Evolutionary conservation across 1,140 invertebrate genomes (phyloP), one percentile per base, ranked within the genome.

Genomic region (Telenomus remus): DNA sequence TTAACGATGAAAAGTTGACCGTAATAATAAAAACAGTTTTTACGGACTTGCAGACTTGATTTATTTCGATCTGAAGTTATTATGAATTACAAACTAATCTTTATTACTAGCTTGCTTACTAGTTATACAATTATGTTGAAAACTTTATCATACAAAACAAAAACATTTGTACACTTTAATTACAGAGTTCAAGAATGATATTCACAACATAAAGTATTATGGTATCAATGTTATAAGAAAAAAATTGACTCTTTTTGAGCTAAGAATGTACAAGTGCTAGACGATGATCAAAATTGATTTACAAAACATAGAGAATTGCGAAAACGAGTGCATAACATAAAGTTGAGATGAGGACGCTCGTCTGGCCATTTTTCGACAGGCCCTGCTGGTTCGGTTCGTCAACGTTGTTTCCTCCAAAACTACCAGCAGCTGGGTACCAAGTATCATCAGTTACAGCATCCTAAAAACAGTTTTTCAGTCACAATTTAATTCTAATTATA

Each of bases 311-410:
- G n/a, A 78, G 37, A 5, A 78, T 44, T 37, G 65, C 37, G 48
- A 78, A 73, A 65, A 78, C 44, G 4, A 78, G 47, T 56, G 56
- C 65, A 11, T 78, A 78, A 57, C 76, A 78, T 4, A 64, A 14
- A 4, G 50, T 54, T 9, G 75, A 76, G 34, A 69, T 76, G 46
- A 43, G 53, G n/a, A 78, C 8, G 14, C 51, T 56, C n/a, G 56
- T 63, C n/a, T 80, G 68, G 5, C 75, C 60, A 27, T 57, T 77
- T 43, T 88, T 87, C 6, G 82, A 84, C 14, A 91, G 77, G 1
- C 91, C 91, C 70, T 90, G 88, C 70, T 91, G 91, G 76, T 91
- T 91, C 0, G 91, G 90, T 76, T 91, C 91, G 55, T 91, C 91
- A 4, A 91, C 88, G 69, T 89, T 86, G 76, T 91, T 91, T 43